Percentiles rank a stretch among this genome's conserved stretches.
These are phyloP conservation scores for Sialia sialis DNA, from an alignment of 2,113 vertebrate species.

Conservation along the genomic window DNA sequence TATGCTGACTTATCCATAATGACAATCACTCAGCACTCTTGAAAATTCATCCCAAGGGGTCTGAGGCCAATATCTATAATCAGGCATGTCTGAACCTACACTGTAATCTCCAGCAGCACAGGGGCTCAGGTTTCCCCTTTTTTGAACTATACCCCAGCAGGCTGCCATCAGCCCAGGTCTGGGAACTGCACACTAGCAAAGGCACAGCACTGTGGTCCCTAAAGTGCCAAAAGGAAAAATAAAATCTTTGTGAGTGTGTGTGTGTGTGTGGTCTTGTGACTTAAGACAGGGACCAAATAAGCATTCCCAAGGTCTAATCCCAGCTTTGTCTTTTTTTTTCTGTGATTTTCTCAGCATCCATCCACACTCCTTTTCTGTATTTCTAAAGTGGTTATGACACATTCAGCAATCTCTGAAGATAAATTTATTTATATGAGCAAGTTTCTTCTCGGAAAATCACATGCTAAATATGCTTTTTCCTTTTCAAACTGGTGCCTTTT, in stretches of 20 bases:
- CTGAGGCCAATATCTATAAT: background rate
- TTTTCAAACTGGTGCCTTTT: background rate
- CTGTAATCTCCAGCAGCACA: background rate
- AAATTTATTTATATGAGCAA: background rate
- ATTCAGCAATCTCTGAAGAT: background rate
- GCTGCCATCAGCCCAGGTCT: background rate
- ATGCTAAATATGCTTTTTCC: background rate
- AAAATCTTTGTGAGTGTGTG: background rate
- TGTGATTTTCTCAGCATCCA: background rate
- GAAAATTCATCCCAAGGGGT: background rate
- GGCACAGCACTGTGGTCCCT: background rate
- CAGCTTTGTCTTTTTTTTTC: background rate
- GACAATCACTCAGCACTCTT: background rate
- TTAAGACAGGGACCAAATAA: background rate
- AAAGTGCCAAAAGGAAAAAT: background rate
- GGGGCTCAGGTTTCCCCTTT: background rate
- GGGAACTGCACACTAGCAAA: background rate
- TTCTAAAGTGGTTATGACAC: background rate
- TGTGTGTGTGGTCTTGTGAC: conserved; percentile 39
- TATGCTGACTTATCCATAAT: background rate
- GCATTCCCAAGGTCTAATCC: background rate
- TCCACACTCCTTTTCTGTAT: background rate
- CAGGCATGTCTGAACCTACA: background rate
- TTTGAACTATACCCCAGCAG: background rate
- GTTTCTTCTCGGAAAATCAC: background rate